Evolutionary conservation across 1,140 invertebrate species (phyloP).

Genomic region (Bombus consobrinus): DNA sequence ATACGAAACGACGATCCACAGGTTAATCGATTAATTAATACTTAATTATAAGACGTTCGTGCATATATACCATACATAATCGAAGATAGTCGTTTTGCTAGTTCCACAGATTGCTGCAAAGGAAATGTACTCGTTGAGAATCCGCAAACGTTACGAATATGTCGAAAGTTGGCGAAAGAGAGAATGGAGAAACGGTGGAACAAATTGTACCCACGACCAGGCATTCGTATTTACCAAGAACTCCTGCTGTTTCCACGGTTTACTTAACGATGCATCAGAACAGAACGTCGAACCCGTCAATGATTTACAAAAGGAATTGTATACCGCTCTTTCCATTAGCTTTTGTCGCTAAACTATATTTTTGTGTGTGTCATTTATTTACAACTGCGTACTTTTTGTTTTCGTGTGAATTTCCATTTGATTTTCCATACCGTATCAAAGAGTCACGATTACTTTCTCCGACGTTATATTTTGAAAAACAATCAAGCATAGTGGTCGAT

Average conservation of each 20-base stretch:
- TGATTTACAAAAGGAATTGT: not conserved
- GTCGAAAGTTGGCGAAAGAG: not conserved
- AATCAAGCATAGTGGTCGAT: no score
- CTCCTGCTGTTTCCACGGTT: constrained; percentile 27
- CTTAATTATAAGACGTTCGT: constrained; percentile 16
- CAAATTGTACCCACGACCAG: not conserved
- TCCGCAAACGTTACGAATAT: constrained; percentile 26
- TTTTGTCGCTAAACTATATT: not conserved
- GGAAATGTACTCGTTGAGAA: not conserved
- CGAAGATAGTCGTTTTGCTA: not conserved
- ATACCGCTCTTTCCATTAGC: not conserved
- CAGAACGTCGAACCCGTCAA: not conserved
- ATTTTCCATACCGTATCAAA: not conserved
- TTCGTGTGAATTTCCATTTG: not conserved
- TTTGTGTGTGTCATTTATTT: not conserved
- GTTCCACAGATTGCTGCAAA: no score
- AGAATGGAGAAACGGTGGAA: not conserved
- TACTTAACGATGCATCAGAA: constrained; percentile 37
- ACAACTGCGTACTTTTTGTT: not conserved
- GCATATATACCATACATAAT: not conserved
- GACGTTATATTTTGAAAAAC: not conserved
- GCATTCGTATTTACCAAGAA: constrained; percentile 45
- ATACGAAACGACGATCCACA: not conserved
- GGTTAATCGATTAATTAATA: constrained; percentile 35
- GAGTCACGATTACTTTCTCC: not conserved